phyloP scores from a whole-genome alignment of 1,140 invertebrate species.

The Subanguina moxae region DNA sequence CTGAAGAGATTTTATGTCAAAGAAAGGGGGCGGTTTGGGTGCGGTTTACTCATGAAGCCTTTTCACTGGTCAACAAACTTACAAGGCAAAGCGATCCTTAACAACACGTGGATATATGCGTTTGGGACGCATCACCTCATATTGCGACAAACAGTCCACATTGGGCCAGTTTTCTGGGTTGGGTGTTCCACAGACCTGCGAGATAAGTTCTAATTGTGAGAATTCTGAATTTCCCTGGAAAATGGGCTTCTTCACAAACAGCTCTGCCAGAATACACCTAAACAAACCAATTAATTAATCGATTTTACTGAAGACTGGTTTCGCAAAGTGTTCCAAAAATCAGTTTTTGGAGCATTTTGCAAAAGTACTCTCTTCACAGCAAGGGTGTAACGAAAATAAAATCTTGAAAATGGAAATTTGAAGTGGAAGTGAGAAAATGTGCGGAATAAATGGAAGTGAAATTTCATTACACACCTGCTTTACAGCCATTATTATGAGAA shows the following conservation, averaged over 20 bases:
- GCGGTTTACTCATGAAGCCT: conserved; percentile 14
- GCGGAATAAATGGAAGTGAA: no score
- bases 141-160: conserved; percentile 87
- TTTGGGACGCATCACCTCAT: conserved; percentile 85
- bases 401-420: no score
- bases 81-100: conserved; percentile 79
- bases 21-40: no score
- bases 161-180: conserved; percentile 94
- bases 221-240: conserved; percentile 92
- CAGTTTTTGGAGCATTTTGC: neutral
- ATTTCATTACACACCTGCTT: no score
- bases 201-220: conserved; percentile 89
- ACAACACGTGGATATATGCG: conserved; percentile 80
- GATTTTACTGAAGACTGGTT: no score
- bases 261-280: conserved; percentile 90
- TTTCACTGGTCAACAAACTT: conserved; percentile 36
- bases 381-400: no score
- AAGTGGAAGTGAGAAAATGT: no score
- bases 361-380: no score
- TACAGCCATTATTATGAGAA: no score
- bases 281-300: conserved; percentile 29
- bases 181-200: conserved; percentile 87
- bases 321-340: no score
- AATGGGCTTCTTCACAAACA: conserved; percentile 90
- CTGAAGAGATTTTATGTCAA: no score